These are phyloP conservation scores for Bradypodion ventrale DNA, from an alignment of 2,797 vertebrate genomes.

Conservation along the genomic window DNA sequence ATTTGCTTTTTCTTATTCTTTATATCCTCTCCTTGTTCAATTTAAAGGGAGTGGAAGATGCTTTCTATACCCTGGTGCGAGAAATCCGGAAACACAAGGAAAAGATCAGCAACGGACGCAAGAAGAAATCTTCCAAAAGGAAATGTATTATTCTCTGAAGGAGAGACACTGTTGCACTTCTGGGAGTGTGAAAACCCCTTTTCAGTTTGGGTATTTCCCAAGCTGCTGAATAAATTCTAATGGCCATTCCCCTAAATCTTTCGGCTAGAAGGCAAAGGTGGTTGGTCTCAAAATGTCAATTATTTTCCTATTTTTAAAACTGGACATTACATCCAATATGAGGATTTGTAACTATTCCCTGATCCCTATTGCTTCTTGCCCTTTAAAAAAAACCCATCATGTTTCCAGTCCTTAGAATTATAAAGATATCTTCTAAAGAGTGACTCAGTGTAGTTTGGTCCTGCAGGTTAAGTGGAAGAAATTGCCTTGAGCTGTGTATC, in stretches of 20 bases:
- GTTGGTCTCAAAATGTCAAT: constrained; percentile 11
- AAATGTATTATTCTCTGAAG: constrained; percentile 65
- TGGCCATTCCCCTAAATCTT: constrained; percentile 34
- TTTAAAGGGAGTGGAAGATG: constrained; percentile 86
- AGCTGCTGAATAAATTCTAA: constrained; percentile 29
- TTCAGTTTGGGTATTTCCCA: constrained; percentile 26
- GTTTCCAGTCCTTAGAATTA: constrained; percentile 26
- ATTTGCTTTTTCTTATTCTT: background rate
- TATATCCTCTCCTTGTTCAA: background rate
- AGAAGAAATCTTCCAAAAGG: constrained; percentile 79
- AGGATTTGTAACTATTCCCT: constrained; percentile 25
- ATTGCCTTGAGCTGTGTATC: background rate
- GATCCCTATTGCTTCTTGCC: constrained; percentile 19
- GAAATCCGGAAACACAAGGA: constrained; percentile 89
- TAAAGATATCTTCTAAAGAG: constrained; percentile 1
- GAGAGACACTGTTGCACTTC: constrained; percentile 27
- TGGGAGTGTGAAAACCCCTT: constrained; percentile 24
- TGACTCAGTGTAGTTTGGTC: background rate
- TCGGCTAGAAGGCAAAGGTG: constrained; percentile 8
- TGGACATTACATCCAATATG: constrained; percentile 17
- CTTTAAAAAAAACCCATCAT: background rate
- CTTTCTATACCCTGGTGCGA: constrained; percentile 87
- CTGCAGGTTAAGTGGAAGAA: constrained; percentile 2
- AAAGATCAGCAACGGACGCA: constrained; percentile 88
- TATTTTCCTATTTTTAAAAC: constrained; percentile 34